Conservation (phyloP, 1,140 invertebrate species). For the Stegodyphus mimosarum region DNA sequence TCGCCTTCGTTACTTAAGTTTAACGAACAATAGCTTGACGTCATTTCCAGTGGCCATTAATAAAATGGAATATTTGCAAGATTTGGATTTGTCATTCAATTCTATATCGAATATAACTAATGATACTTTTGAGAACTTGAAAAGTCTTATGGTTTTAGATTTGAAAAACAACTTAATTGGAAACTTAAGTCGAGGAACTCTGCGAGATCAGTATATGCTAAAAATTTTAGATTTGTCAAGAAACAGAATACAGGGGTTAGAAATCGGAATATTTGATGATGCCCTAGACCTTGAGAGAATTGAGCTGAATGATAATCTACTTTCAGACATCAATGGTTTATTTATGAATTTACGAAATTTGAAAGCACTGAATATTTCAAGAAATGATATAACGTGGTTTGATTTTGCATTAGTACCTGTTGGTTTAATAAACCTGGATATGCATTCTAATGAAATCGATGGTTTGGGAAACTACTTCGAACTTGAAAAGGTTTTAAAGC, state of each 20-base stretch:
- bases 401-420: conserved; percentile 87
- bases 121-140: conserved; percentile 68
- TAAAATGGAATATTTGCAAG: conserved; percentile 74
- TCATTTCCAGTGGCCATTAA: conserved; percentile 64
- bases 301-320: conserved; percentile 84
- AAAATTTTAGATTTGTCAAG: conserved; percentile 88
- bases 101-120: conserved; percentile 73
- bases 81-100: conserved; percentile 89
- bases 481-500: conserved; percentile 76
- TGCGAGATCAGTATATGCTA: conserved; percentile 84
- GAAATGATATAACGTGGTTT: conserved; percentile 90
- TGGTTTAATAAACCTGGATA: conserved; percentile 86
- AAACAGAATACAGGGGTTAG: conserved; percentile 87
- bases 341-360: conserved; percentile 85
- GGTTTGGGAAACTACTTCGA: conserved; percentile 87
- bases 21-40: conserved; percentile 64
- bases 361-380: conserved; percentile 89
- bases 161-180: conserved; percentile 82
- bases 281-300: conserved; percentile 85
- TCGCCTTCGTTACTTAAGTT: conserved; percentile 65
- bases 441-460: conserved; percentile 87
- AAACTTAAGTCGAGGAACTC: conserved; percentile 76
- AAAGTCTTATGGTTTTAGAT: conserved; percentile 83
- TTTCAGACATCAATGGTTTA: conserved; percentile 85
- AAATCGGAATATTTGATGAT: conserved; percentile 83